Percentiles rank a stretch among this genome's conserved stretches.
phyloP scores from a whole-genome alignment of 2,888 invertebrate genomes.

The Cephonodes hylas region DNA sequence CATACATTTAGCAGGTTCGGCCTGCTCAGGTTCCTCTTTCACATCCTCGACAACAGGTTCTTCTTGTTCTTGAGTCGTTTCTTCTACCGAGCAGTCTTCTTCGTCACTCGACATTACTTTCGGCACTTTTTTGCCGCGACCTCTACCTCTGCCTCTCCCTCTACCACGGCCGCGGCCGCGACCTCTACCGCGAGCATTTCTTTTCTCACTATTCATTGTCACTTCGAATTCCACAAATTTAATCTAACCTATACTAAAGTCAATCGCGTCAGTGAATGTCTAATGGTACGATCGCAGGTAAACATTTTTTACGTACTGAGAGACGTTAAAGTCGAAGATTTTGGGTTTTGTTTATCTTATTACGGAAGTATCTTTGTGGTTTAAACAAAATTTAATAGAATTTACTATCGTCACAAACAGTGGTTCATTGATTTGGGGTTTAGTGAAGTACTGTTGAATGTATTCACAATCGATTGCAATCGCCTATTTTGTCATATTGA shows the following conservation, averaged over 20 bases:
- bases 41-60: constrained; percentile 65
- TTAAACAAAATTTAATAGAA: constrained; percentile 14
- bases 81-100: constrained; percentile 77
- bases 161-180: constrained; percentile 90
- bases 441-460: constrained; percentile 16
- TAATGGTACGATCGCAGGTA: not conserved
- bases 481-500: not conserved
- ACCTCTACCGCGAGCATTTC: constrained; percentile 86
- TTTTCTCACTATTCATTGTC: constrained; percentile 77
- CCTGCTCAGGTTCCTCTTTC: constrained; percentile 72
- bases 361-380: not conserved
- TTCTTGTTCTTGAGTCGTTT: constrained; percentile 76
- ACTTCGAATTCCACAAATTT: constrained; percentile 3
- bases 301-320: not conserved
- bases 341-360: not conserved
- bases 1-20: constrained; percentile 78
- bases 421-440: constrained; percentile 25
- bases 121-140: constrained; percentile 87
- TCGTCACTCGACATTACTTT: constrained; percentile 85
- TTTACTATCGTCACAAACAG: constrained; percentile 27
- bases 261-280: not conserved
- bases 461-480: not conserved
- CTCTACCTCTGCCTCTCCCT: constrained; percentile 86
- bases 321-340: not conserved
- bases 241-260: constrained; percentile 1